Evolutionary conservation across 2,888 invertebrate species (phyloP), one percentile per base, ranked within the genome.

Genomic region (Dolichomitus sp.): DNA sequence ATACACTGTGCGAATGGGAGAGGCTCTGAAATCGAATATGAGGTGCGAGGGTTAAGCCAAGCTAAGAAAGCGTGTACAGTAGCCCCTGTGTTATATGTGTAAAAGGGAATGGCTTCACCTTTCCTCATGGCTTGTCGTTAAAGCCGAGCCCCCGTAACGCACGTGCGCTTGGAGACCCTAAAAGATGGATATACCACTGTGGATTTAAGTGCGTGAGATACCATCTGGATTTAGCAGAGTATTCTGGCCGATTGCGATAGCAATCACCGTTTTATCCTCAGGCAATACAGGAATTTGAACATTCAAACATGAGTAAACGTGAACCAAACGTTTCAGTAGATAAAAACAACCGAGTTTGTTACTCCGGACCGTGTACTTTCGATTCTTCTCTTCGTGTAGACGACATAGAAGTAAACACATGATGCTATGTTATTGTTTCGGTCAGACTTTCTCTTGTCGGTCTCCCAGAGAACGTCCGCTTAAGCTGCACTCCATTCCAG

Each of bases 1-100:
- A 40, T 17, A 37, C 59, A 40, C 27, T 33, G 73, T 59, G 66
- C 74, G 70, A 74, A 70, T 57, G 73, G 50, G 59, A 73, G 79
- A 68, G 75, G 84, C 75, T 80, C 84, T 91, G 91, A 91, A 91
- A 91, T 90, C 88, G 91, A 91, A 91, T 91, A 91, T 90, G 91
- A 89, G 88, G 78, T 81, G 85, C 87, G 83, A 88, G 89, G 88
- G 88, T 87, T 91, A 86, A 90, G 89, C 85, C 89, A 80, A 79
- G 80, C 80, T 85, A 87, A 87, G 85, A 87, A 88, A 88, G 88
- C 88, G 85, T 85, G 88, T 89, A 88, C 91, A 85, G 88, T 89
- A 90, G 88, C 88, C 77, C 70, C 63, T 59, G 73, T 40, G 83
- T 72, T 84, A 73, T 84, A 66, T 69, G 69, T 37, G 66, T 80